Conservation (phyloP, 2,113 vertebrate genomes). For the Spermophilus dauricus region DNA sequence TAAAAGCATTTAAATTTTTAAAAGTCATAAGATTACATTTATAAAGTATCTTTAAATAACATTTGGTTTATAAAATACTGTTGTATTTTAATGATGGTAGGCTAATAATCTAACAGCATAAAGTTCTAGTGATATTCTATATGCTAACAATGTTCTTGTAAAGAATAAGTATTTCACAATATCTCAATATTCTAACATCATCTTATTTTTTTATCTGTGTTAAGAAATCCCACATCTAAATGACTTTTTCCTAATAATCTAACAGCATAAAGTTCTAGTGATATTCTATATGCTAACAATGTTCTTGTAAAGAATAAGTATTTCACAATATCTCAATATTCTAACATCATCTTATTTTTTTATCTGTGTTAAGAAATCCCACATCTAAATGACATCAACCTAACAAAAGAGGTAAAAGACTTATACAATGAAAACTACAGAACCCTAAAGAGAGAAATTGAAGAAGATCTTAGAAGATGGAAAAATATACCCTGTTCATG, state of each 20-base stretch:
- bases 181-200: conserved; percentile 23
- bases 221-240: conserved; percentile 18
- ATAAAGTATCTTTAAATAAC: conserved; percentile 21
- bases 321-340: too few species aligned
- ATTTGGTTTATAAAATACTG: background rate
- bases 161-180: conserved; percentile 48
- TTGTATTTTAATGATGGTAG: conserved; percentile 11
- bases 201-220: conserved; percentile 10
- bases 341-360: too few species aligned
- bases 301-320: too few species aligned
- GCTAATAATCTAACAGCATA: background rate
- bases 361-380: too few species aligned
- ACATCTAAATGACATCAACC: too few species aligned
- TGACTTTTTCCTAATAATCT: conserved; percentile 44
- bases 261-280: too few species aligned
- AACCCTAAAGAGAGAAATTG: too few species aligned
- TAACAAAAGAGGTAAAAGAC: too few species aligned
- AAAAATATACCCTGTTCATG: too few species aligned
- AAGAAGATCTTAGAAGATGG: too few species aligned
- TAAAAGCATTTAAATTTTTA: background rate
- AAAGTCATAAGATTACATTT: background rate
- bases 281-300: too few species aligned
- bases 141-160: conserved; percentile 6
- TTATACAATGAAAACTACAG: too few species aligned
- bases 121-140: background rate